These are phyloP conservation scores for Netelia inedita DNA, from an alignment of 2,888 invertebrate species.

Conservation along the genomic window DNA sequence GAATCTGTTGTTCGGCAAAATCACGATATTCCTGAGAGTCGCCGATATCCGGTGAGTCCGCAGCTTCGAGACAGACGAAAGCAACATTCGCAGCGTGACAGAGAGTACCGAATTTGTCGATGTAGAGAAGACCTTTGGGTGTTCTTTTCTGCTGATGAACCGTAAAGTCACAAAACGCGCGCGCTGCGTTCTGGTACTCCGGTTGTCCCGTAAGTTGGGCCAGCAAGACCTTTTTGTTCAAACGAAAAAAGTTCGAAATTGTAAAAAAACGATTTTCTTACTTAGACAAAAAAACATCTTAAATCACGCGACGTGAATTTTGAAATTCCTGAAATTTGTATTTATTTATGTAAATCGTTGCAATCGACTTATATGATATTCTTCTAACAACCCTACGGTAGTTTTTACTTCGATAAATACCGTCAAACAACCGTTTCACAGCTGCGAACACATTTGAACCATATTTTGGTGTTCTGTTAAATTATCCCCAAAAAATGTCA, in stretches of 20 bases:
- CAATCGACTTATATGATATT: too few relatives aligned
- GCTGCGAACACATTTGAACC: too few relatives aligned
- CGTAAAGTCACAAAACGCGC: slow-evolving; percentile 86
- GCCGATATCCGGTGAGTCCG: slow-evolving; percentile 75
- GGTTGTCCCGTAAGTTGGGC: slow-evolving; percentile 85
- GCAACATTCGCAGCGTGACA: slow-evolving; percentile 87
- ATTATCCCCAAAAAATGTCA: too few relatives aligned
- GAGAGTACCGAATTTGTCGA: slow-evolving; percentile 86
- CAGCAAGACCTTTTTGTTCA: slow-evolving; percentile 83
- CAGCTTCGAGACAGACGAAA: slow-evolving; percentile 86
- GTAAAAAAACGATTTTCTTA: slow-evolving; percentile 7
- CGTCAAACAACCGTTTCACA: too few relatives aligned
- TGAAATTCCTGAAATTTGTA: too few relatives aligned
- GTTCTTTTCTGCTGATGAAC: slow-evolving; percentile 85
- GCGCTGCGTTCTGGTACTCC: slow-evolving; percentile 84
- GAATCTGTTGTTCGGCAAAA: slow-evolving; percentile 86
- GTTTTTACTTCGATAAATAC: too few relatives aligned
- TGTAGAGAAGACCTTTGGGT: slow-evolving; percentile 86
- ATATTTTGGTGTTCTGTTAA: too few relatives aligned
- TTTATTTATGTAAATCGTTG: too few relatives aligned
- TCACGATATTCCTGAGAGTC: slow-evolving; percentile 82
- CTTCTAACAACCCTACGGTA: too few relatives aligned
- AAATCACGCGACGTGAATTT: too few relatives aligned
- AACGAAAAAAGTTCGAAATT: background rate
- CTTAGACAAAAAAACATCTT: too few relatives aligned